Conservation (phyloP, 2,797 vertebrate species). For the Acomys russatus region DNA sequence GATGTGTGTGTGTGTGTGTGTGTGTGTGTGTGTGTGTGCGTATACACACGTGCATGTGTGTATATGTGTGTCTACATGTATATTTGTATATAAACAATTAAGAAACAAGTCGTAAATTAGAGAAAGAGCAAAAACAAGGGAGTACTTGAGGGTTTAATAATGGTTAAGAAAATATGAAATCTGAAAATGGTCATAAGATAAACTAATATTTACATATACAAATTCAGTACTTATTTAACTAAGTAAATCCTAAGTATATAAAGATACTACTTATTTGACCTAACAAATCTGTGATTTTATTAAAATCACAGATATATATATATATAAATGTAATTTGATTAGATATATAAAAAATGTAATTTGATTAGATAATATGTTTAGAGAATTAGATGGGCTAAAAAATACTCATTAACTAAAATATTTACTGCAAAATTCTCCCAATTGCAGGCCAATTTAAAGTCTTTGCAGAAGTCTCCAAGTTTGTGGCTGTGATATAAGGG, state of each 20-base stretch:
- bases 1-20: not conserved
- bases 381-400: not conserved
- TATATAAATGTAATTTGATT: constrained; percentile 42
- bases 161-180: constrained; percentile 5
- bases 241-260: not conserved
- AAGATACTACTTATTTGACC: constrained; percentile 17
- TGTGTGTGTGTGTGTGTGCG: not conserved
- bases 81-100: not conserved
- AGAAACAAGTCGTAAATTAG: no score
- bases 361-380: constrained; percentile 41
- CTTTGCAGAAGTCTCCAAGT: constrained; percentile 63
- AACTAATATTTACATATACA: not conserved
- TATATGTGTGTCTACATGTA: no score
- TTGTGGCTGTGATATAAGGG: constrained; percentile 65
- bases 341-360: constrained; percentile 14
- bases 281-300: constrained; percentile 45
- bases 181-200: constrained; percentile 20
- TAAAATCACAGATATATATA: no score
- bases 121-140: not conserved
- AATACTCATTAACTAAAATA: constrained; percentile 8
- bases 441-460: constrained; percentile 5
- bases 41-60: no score
- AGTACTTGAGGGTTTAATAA: not conserved
- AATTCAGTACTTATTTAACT: constrained; percentile 13
- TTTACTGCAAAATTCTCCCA: constrained; percentile 31